Base-by-base conservation (phyloP, 2,888 invertebrate genomes). In the Ephialtes manifestator region DNA sequence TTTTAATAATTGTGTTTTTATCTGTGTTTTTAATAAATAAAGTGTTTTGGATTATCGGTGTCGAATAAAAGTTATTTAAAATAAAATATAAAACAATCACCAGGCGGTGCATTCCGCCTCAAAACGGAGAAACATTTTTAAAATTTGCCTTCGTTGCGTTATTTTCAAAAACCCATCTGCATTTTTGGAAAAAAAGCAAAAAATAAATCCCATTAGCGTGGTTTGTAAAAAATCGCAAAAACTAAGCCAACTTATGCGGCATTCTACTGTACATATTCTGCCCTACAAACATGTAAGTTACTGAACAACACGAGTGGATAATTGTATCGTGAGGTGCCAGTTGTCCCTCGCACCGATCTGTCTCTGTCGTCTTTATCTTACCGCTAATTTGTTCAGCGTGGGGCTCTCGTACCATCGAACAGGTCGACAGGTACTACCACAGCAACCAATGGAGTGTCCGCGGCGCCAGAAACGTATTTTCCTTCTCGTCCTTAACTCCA, bases 361-460 rank as follows among this genome's bases (percentile, higher is more conserved):
- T 93, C 93, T 93, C 92, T 92, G 93, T 93, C 93, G 91, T 88
- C 89, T 90, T 93, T 93, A 93, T 93, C 93, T 89, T 86, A 82
- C 87, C 87, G 89, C 92, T 93, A 93, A 93, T 93, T 93, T 93
- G 92, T 92, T 91, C 92, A 90, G 90, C 90, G 89, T 60, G 77
- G 67, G 72, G 60, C 68, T 31, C 84, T 67, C 43, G 78, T 75
- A 68, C 74, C 51, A 63, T 43, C 53, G 39, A 74, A 18, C 28
- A 74, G 18, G 58, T 13, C 55, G 65, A 63, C 83, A 74, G 74
- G 72, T 48, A 55, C 24, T 43, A 13, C 43, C 35, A 63, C n/a
- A 58, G 60, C 63, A 24, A 35, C 48, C 4, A 20, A 7, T 13
- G 24, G n/a, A 15, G 20, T 35, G 35, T 35, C 58, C 76, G 35